phyloP scores from a whole-genome alignment of 1,140 invertebrate genomes.

The Fopius arisanus region DNA sequence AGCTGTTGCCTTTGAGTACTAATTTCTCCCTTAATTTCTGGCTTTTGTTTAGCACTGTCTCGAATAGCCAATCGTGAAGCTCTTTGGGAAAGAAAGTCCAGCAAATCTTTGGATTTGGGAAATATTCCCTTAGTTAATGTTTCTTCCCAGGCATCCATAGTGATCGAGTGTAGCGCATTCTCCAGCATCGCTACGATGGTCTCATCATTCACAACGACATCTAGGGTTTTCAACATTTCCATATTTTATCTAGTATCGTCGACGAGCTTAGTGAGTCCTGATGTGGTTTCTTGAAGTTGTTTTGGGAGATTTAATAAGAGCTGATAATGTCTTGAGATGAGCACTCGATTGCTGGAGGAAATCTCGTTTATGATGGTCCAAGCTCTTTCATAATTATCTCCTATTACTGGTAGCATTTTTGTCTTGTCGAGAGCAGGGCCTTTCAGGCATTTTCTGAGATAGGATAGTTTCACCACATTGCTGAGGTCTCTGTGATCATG shows the following conservation, averaged over 20 bases:
- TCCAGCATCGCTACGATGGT: neutral
- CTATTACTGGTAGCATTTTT: slow-evolving; percentile 19
- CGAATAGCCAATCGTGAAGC: neutral
- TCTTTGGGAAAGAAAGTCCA: neutral
- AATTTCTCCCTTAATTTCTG: neutral
- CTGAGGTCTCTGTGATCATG: slow-evolving; percentile 9
- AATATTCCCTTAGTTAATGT: neutral
- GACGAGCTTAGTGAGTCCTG: neutral
- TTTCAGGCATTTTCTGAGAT: slow-evolving; percentile 30
- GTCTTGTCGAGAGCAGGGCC: slow-evolving; percentile 30
- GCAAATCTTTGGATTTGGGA: neutral
- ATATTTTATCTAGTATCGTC: neutral
- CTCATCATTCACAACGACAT: neutral
- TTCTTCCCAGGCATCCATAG: neutral
- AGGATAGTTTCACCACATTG: slow-evolving; percentile 36
- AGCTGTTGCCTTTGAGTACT: too few species aligned
- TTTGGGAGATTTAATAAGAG: neutral
- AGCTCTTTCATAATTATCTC: slow-evolving; percentile 27
- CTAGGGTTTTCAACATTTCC: neutral
- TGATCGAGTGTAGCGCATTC: neutral
- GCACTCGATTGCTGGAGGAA: neutral
- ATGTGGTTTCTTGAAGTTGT: neutral
- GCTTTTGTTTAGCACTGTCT: neutral
- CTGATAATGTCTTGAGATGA: neutral
- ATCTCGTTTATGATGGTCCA: slow-evolving; percentile 16